A percentile compares a stretch with the other conserved stretches of the same genome.
Conservation (phyloP, 2,888 invertebrate genomes). For the Spatulosminthurus flaviceps region DNA sequence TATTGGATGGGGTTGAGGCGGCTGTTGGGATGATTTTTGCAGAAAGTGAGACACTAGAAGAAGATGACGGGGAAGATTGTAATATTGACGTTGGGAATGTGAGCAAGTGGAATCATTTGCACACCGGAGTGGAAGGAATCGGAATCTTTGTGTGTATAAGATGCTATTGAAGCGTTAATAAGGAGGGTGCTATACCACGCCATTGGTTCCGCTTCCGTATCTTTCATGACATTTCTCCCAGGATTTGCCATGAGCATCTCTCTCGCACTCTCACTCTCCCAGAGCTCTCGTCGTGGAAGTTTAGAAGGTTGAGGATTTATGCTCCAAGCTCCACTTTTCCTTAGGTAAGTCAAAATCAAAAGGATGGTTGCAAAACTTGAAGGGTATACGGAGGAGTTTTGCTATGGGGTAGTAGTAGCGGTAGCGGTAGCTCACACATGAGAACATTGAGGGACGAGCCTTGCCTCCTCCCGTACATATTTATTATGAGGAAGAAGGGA, state of each 20-base stretch:
- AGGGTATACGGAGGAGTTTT: too few species aligned
- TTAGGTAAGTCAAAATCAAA: too few species aligned
- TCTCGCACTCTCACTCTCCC: too few species aligned
- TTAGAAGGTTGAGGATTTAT: too few species aligned
- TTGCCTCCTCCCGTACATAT: too few species aligned
- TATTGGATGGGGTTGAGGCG: too few species aligned
- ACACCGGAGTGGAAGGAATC: conserved; percentile 33
- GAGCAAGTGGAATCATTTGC: conserved; percentile 28
- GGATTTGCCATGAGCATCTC: background rate
- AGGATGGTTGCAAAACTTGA: too few species aligned
- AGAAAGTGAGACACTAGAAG: background rate
- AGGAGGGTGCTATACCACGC: conserved; percentile 19
- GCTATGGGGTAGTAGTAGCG: too few species aligned
- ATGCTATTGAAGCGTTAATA: conserved; percentile 31
- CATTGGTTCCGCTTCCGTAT: conserved; percentile 23
- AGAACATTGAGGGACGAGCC: too few species aligned
- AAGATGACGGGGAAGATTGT: background rate
- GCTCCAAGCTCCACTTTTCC: too few species aligned
- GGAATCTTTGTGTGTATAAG: conserved; percentile 24
- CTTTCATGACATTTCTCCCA: background rate
- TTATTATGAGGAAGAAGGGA: background rate
- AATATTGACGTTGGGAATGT: conserved; percentile 1
- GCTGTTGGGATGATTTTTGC: too few species aligned
- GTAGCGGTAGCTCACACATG: too few species aligned
- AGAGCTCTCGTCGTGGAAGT: background rate